A percentile compares a stretch with the other conserved stretches of the same genome.
These are phyloP conservation scores for Rutilus rutilus DNA, from an alignment of 2,113 vertebrate species.

Conservation along the genomic window DNA sequence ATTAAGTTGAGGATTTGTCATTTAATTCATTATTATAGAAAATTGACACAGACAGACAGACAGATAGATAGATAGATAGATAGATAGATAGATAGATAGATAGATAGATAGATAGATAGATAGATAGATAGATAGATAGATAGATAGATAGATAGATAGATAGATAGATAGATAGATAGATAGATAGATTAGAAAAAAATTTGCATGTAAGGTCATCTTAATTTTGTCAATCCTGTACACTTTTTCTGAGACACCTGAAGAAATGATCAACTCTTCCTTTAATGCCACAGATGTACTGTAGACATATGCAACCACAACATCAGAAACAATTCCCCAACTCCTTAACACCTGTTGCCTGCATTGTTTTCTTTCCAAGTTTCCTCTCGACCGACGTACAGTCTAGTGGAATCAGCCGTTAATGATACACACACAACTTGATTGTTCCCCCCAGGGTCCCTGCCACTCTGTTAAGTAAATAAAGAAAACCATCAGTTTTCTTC, in stretches of 20 bases:
- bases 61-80: too few relatives aligned
- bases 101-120: too few relatives aligned
- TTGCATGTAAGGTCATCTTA: neutral
- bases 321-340: neutral
- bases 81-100: too few relatives aligned
- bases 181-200: neutral
- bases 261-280: neutral
- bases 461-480: slow-evolving; percentile 46
- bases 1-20: too few relatives aligned
- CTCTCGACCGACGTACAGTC: slow-evolving; percentile 3
- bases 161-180: too few relatives aligned
- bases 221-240: neutral
- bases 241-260: slow-evolving; percentile 10
- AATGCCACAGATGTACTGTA: neutral
- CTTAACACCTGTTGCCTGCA: neutral
- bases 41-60: too few relatives aligned
- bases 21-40: too few relatives aligned
- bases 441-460: neutral
- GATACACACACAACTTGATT: slow-evolving; percentile 3
- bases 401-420: slow-evolving; percentile 11
- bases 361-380: slow-evolving; percentile 11
- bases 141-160: too few relatives aligned
- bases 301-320: neutral
- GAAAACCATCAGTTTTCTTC: slow-evolving; percentile 43
- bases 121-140: too few relatives aligned